phyloP scores from a whole-genome alignment of 2,797 vertebrate species.

The Xenentodon cancila region DNA sequence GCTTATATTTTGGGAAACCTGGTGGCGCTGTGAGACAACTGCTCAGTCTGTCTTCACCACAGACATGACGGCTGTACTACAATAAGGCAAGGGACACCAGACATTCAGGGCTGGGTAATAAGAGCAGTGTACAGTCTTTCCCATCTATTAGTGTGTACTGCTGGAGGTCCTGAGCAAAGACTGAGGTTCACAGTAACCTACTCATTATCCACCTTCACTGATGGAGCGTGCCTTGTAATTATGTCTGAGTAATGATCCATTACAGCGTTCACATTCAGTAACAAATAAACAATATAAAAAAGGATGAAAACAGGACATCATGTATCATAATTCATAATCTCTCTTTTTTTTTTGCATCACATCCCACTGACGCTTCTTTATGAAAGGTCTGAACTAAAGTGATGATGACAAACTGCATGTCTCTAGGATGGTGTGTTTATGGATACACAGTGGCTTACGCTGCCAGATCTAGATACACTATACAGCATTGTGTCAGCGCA shows the following conservation, averaged over 20 bases:
- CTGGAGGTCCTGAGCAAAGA: constrained; percentile 60
- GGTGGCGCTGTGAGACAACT: constrained; percentile 59
- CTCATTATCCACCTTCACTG: constrained; percentile 61
- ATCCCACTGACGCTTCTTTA: constrained; percentile 18
- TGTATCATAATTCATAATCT: constrained; percentile 42
- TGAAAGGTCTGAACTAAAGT: constrained; percentile 4
- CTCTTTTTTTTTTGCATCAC: constrained; percentile 22
- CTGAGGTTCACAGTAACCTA: constrained; percentile 44
- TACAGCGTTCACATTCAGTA: constrained; percentile 40
- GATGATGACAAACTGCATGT: constrained; percentile 19
- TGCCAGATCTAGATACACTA: neutral
- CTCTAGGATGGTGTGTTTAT: constrained; percentile 5
- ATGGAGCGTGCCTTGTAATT: constrained; percentile 66
- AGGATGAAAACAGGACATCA: constrained; percentile 10
- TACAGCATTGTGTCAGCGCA: constrained; percentile 1
- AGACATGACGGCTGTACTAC: constrained; percentile 50
- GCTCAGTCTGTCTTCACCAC: constrained; percentile 56
- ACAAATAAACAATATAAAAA: constrained; percentile 30
- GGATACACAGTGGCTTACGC: neutral
- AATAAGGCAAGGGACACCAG: constrained; percentile 49
- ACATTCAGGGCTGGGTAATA: constrained; percentile 57
- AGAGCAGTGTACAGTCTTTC: constrained; percentile 45
- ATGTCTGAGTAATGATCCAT: constrained; percentile 39
- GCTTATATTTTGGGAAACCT: constrained; percentile 68
- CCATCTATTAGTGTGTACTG: constrained; percentile 41